Evolutionary conservation across 2,113 vertebrate genomes (phyloP), one percentile per base, ranked within the genome.

Genomic region (Elachura formosa): DNA sequence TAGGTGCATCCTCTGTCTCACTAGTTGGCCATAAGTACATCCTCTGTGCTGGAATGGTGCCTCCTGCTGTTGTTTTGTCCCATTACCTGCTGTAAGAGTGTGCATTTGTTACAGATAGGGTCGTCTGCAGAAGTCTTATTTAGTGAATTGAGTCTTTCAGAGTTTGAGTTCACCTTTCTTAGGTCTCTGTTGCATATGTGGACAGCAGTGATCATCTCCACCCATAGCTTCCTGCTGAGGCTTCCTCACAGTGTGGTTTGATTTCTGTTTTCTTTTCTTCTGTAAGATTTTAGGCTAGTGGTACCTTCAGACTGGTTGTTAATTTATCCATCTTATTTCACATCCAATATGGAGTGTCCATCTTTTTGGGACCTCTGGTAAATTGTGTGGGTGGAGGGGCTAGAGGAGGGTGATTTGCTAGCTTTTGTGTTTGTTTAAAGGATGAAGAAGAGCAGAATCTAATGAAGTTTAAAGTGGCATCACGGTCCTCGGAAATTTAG

Each of bases 391-490:
- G 77, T 74, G 77, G 77, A 91, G 14, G 33, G 31, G 12, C 25
- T 52, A 69, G n/a, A 48, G 20, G 3, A 29, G n/a, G 24, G 2
- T 73, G 61, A 46, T 93, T 76, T 85, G 23, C 46, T 58, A 31
- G 75, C 49, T 90, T 85, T 90, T 73, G 51, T 90, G 85, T 79
- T 91, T 93, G 38, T 79, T 79, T 93, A 74, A 93, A 94, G 63
- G 63, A 48, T 79, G 36, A 43, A 3, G 3, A 87, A 58, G 63
- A 96, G 62, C 36, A 36, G 89, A 85, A 88, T 85, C 74, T 84
- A 90, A 89, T 74, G 67, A 71, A 67, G 75, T 87, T 89, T 90
- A 26, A 92, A 95, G 85, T 83, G 75, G 38, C 59, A 73, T 90
- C 59, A 26, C 12, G 23, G 72, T 52, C 78, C 78, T 89, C 72